Conservation (phyloP, 2,113 vertebrate species). For the Coracopsis vasa region DNA sequence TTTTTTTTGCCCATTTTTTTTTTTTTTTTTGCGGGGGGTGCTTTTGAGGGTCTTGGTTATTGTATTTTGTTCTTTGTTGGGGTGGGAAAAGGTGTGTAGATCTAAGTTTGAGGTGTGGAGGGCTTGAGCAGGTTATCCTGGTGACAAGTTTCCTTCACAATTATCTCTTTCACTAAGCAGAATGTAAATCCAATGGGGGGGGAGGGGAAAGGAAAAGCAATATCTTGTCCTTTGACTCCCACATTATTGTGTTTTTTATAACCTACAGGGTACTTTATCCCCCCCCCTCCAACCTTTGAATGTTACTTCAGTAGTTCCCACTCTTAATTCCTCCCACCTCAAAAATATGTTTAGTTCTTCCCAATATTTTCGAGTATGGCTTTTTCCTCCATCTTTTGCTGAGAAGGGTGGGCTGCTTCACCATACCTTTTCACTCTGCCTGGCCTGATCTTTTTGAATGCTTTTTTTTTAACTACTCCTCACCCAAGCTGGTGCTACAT, state of each 20-base stretch:
- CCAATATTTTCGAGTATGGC: slow-evolving; percentile 43
- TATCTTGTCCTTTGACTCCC: slow-evolving; percentile 71
- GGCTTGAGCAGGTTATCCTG: slow-evolving; percentile 65
- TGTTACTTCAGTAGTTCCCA: slow-evolving; percentile 49
- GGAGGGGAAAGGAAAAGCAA: slow-evolving; percentile 53
- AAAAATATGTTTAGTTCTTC: slow-evolving; percentile 50
- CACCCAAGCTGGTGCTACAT: slow-evolving; percentile 57
- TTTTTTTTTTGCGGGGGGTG: background rate
- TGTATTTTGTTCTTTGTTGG: background rate
- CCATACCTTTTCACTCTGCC: slow-evolving; percentile 39
- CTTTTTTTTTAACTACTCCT: slow-evolving; percentile 43
- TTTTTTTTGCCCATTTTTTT: too few relatives aligned
- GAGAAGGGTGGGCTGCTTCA: slow-evolving; percentile 12
- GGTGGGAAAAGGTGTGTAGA: slow-evolving; percentile 49
- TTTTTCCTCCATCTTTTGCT: slow-evolving; percentile 35
- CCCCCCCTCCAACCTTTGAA: slow-evolving; percentile 49
- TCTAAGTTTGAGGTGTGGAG: slow-evolving; percentile 65
- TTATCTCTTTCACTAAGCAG: slow-evolving; percentile 68
- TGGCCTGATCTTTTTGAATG: slow-evolving; percentile 43
- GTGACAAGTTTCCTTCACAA: slow-evolving; percentile 46
- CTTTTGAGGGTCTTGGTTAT: background rate
- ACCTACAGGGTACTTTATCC: slow-evolving; percentile 69
- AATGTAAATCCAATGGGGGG: slow-evolving; percentile 66
- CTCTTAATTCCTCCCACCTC: background rate
- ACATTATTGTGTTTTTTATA: slow-evolving; percentile 52